Conservation (phyloP, 2,797 vertebrate genomes). For the Perdix hodgsoniae region DNA sequence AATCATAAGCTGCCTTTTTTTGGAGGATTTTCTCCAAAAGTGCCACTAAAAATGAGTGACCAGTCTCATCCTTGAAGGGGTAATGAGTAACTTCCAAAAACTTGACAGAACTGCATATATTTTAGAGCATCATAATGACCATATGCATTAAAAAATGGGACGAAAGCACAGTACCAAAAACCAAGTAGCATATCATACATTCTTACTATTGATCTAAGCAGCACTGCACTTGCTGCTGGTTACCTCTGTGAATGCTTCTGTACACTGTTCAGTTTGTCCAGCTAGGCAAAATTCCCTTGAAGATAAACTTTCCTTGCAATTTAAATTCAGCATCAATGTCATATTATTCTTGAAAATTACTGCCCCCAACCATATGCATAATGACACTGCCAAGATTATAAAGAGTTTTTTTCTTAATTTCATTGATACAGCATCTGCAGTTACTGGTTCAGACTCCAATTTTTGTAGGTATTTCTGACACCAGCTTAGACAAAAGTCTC, state of each 20-base stretch:
- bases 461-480: background rate
- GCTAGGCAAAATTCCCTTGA: background rate
- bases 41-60: background rate
- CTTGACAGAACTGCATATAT: background rate
- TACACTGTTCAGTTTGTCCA: slow-evolving; percentile 3
- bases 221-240: background rate
- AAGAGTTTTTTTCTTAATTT: background rate
- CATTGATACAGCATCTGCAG: background rate
- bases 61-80: background rate
- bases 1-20: background rate
- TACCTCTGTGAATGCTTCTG: background rate
- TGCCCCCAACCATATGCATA: background rate
- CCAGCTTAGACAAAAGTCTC: background rate
- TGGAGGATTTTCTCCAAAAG: background rate
- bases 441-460: background rate
- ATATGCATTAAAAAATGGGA: background rate
- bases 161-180: background rate
- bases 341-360: background rate
- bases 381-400: background rate
- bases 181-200: background rate
- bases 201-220: background rate
- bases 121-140: background rate
- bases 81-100: background rate
- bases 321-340: background rate
- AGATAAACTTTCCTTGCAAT: background rate